Percentiles rank a stretch among this genome's conserved stretches.
These are phyloP conservation scores for Oscheius onirici DNA, from an alignment of 2,888 invertebrate species.

Conservation along the genomic window DNA sequence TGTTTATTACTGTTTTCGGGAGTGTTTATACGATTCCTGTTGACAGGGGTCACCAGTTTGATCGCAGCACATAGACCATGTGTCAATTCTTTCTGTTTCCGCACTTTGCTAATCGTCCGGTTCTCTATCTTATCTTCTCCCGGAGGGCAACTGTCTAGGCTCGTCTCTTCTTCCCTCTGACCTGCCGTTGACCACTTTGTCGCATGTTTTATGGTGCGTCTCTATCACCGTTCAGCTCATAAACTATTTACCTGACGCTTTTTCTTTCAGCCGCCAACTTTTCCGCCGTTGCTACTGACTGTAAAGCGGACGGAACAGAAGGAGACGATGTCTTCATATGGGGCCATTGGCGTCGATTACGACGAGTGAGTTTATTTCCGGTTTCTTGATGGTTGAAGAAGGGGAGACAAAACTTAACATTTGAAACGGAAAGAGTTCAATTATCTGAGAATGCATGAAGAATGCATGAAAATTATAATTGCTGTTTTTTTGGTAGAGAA, in stretches of 20 bases:
- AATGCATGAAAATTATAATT: too few relatives aligned
- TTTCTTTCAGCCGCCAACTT: constrained; percentile 17
- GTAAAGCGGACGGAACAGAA: neutral
- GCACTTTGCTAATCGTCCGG: neutral
- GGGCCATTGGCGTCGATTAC: constrained; percentile 57
- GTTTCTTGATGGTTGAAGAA: too few relatives aligned
- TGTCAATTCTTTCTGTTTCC: neutral
- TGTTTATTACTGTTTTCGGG: neutral
- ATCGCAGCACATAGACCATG: too few relatives aligned
- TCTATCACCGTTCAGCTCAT: neutral
- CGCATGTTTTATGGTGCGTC: constrained; percentile 12
- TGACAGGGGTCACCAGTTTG: too few relatives aligned
- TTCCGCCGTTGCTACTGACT: constrained; percentile 13
- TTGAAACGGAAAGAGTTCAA: neutral
- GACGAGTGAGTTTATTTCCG: constrained; percentile 45
- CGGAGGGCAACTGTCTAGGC: too few relatives aligned
- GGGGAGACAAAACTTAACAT: too few relatives aligned
- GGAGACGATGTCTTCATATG: constrained; percentile 57
- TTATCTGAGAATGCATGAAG: too few relatives aligned
- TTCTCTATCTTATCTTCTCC: neutral
- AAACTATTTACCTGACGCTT: neutral
- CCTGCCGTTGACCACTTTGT: neutral
- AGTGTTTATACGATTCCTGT: too few relatives aligned
- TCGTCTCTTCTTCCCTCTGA: neutral
- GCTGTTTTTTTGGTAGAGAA: too few relatives aligned